Conservation (phyloP, 2,797 vertebrate genomes). For the Gymnothorax reevesii region DNA sequence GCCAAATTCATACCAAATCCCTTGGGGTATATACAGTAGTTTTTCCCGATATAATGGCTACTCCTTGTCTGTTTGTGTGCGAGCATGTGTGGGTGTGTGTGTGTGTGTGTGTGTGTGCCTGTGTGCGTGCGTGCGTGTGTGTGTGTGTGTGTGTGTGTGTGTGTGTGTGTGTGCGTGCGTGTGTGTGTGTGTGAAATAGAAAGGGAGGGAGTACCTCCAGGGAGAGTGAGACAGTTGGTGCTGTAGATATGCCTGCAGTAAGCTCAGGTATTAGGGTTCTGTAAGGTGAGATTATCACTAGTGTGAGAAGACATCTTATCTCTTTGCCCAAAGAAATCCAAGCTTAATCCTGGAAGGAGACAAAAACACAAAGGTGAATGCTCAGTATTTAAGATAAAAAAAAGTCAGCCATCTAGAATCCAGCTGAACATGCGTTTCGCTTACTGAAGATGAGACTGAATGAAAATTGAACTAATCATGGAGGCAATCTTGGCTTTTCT, state of each 20-base stretch:
- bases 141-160: background rate
- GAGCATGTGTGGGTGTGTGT: too few relatives aligned
- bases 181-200: background rate
- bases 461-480: background rate
- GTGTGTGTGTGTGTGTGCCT: too few relatives aligned
- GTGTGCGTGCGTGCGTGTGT: background rate
- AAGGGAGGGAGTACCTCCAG: background rate
- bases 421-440: background rate
- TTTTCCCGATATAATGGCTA: too few relatives aligned
- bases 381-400: background rate
- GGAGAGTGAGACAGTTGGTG: background rate
- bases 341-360: background rate
- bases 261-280: constrained; percentile 20
- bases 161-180: background rate
- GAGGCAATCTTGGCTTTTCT: too few relatives aligned
- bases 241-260: background rate
- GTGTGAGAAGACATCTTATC: constrained; percentile 24
- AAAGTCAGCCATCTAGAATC: background rate
- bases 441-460: background rate
- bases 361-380: background rate
- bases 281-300: constrained; percentile 14
- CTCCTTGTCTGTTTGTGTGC: too few relatives aligned
- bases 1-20: too few relatives aligned
- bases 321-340: constrained; percentile 6
- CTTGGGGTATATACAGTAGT: too few relatives aligned